phyloP scores from a whole-genome alignment of 2,888 invertebrate genomes.

The Chymomyza procnemis region DNA sequence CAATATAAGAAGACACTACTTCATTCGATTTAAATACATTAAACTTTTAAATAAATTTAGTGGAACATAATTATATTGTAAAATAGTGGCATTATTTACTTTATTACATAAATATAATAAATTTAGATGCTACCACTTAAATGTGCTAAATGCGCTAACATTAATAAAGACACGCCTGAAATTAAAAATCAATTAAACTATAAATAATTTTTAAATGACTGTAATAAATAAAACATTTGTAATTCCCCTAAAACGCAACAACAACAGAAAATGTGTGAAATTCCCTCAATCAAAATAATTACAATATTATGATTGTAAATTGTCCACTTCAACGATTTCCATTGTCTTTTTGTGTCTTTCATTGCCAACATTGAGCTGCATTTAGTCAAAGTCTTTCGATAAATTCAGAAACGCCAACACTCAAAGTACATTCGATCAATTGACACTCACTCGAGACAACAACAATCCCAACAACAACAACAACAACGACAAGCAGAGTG shows the following conservation, averaged over 20 bases:
- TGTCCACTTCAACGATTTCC: background rate
- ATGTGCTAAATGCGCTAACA: background rate
- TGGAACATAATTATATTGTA: too few species aligned
- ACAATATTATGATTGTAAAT: background rate
- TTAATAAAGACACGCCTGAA: background rate
- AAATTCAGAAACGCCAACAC: conserved; percentile 26
- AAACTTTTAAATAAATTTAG: too few species aligned
- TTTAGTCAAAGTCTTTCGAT: background rate
- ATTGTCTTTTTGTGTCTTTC: conserved; percentile 11
- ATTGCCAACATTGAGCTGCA: conserved; percentile 1
- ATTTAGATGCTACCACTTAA: background rate
- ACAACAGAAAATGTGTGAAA: background rate
- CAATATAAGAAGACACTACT: too few species aligned
- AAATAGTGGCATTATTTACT: too few species aligned
- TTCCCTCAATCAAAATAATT: background rate
- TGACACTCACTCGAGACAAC: conserved; percentile 44
- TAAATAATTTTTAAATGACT: background rate
- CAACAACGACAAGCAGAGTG: conserved; percentile 18
- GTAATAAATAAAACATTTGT: background rate
- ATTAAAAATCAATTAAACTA: background rate
- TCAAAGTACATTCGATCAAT: conserved; percentile 32
- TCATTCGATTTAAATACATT: too few species aligned
- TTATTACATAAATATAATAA: too few species aligned
- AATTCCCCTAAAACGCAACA: background rate
- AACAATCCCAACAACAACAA: conserved; percentile 7